Percentiles rank a stretch among this genome's conserved stretches.
These are phyloP conservation scores for Triops cancriformis DNA, from an alignment of 1,140 invertebrate genomes.

Conservation along the genomic window DNA sequence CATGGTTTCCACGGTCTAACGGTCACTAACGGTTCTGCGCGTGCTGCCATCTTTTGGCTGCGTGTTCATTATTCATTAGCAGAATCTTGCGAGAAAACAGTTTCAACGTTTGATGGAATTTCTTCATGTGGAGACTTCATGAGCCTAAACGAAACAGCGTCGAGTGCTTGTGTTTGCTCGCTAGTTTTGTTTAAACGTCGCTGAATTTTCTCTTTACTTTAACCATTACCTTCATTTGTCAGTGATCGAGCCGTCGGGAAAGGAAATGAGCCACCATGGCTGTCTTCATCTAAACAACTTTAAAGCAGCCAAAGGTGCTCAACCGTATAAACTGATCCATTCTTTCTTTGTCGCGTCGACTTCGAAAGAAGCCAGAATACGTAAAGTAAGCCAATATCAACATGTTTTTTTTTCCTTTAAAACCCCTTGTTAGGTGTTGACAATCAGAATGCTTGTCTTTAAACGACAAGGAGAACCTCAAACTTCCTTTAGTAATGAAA, in stretches of 20 bases:
- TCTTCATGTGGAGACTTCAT: too few relatives aligned
- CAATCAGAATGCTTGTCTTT: conserved; percentile 21
- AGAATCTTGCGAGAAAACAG: too few relatives aligned
- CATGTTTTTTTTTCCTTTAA: conserved; percentile 19
- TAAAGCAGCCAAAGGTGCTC: conserved; percentile 61
- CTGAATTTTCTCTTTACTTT: background rate
- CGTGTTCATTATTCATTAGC: too few relatives aligned
- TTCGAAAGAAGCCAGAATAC: conserved; percentile 55
- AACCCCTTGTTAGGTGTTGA: background rate
- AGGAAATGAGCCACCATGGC: conserved; percentile 56
- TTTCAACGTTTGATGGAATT: too few relatives aligned
- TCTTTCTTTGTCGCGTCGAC: conserved; percentile 64
- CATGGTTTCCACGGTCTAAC: too few relatives aligned
- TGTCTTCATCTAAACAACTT: conserved; percentile 68
- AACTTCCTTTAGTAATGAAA: conserved; percentile 14
- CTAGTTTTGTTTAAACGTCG: background rate
- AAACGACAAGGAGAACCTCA: conserved; percentile 18
- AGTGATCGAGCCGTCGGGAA: background rate
- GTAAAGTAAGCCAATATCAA: conserved; percentile 48
- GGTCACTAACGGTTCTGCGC: too few relatives aligned
- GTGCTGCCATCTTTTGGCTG: too few relatives aligned
- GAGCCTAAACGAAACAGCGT: too few relatives aligned
- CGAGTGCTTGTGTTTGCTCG: too few relatives aligned
- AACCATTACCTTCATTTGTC: background rate
- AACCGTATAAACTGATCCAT: conserved; percentile 64